Conservation (phyloP, 2,797 vertebrate species). For the Sphenopsis melanotis region DNA sequence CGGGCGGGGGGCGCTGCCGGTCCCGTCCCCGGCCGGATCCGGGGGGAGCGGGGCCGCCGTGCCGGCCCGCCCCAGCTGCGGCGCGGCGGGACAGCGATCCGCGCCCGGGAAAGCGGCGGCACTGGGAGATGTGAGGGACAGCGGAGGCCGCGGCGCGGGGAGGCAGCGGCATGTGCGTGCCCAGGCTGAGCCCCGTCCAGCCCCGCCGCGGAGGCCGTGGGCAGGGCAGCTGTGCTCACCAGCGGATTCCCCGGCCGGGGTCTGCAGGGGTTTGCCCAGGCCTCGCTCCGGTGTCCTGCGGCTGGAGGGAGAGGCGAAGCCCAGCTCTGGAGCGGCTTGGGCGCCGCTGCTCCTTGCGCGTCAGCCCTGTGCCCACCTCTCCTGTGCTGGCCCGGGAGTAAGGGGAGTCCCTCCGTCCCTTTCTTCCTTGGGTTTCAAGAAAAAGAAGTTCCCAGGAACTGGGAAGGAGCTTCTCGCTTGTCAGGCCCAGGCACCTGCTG, state of each 20-base stretch:
- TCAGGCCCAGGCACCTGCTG: not conserved
- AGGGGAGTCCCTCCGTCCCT: rapidly evolving
- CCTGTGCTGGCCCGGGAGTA: not conserved
- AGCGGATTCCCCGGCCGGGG: rapidly evolving
- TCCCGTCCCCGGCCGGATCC: too few relatives aligned
- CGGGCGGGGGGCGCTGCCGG: not conserved
- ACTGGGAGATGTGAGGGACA: rapidly evolving
- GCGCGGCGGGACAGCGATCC: not conserved
- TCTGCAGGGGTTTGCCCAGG: rapidly evolving
- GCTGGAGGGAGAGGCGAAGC: not conserved
- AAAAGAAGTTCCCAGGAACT: too few relatives aligned
- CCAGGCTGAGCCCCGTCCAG: rapidly evolving
- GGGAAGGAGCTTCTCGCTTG: rapidly evolving
- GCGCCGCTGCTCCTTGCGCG: rapidly evolving
- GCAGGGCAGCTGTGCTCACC: not conserved
- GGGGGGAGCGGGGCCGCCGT: not conserved
- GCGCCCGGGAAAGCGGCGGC: not conserved
- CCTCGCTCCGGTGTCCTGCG: rapidly evolving
- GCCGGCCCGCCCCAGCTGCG: too few relatives aligned
- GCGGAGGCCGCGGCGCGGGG: not conserved
- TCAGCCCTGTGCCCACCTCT: rapidly evolving
- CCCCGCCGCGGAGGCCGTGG: not conserved
- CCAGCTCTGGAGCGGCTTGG: not conserved
- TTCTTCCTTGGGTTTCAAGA: not conserved
- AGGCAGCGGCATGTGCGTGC: not conserved